Evolutionary conservation across 2,888 invertebrate genomes (phyloP), one percentile per base, ranked within the genome.

Genomic region (Drosophila heteroneura): DNA sequence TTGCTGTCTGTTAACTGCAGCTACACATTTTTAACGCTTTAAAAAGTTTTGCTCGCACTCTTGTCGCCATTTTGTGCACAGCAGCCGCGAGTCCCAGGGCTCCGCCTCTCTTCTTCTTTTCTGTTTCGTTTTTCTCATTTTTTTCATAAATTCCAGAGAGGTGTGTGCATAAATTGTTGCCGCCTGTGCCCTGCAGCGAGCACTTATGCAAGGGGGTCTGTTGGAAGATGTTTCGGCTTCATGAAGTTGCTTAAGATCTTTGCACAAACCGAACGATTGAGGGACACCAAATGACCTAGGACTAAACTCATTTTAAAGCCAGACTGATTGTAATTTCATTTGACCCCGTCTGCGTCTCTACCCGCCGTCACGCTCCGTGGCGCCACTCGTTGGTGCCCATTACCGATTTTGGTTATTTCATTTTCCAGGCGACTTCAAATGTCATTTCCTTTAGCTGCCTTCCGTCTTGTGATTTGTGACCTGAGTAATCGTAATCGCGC

Each of bases 321-420:
- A 87, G 81, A 82, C 85, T 85, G 88, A 87, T 87, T 87, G 81
- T 85, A 87, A 85, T 87, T 87, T 85, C 73, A 87, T 85, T 87
- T 83, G 39, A 51, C 58, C 35, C 22, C 33, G 49, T 47, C 44
- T 53, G 28, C 60, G 16, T 26, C n/a, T 22, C 58, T 30, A 19
- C 10, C 33, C 19, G 12, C 22, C 19, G 19, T 19, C 22, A 47
- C 59, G n/a, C 52, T 58, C 37, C 12, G 26, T 26, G 52, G 57
- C 61, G 28, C 28, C 28, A 41, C 74, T 67, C 54, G 70, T 57
- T 64, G 77, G 74, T 79, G 67, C 67, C 76, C 69, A 68, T 71
- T 79, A 70, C 80, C 75, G 85, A 86, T 84, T 84, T 84, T 78
- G 78, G 88, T 79, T 79, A 81, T 81, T 81, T 81, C 77, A 86